These are phyloP conservation scores for Galendromus occidentalis DNA, from an alignment of 1,140 invertebrate genomes.

Conservation along the genomic window DNA sequence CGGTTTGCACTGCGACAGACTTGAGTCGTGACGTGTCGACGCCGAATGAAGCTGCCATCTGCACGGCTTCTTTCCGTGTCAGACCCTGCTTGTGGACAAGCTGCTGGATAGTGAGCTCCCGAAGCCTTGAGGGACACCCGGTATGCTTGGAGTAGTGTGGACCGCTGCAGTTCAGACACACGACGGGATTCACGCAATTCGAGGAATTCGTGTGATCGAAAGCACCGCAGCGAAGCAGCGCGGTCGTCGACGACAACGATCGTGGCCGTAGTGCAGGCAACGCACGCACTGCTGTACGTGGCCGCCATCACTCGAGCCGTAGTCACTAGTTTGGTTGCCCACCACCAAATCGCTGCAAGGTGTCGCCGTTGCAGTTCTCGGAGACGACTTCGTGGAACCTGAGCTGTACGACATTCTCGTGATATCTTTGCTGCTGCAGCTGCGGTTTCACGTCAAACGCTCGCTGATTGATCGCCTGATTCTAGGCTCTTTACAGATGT, in stretches of 20 bases:
- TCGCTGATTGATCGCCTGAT: not conserved
- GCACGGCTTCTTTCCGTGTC: slow-evolving; percentile 1
- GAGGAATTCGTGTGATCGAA: not conserved
- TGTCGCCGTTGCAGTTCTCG: not conserved
- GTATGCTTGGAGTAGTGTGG: not conserved
- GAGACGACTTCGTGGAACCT: not conserved
- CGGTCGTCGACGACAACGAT: not conserved
- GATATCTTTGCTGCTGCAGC: not conserved
- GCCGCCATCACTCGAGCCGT: slow-evolving; percentile 1
- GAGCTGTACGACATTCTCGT: not conserved
- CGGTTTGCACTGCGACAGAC: not conserved
- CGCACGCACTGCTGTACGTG: slow-evolving; percentile 6
- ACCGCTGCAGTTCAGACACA: not conserved
- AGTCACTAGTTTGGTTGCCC: not conserved
- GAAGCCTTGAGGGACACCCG: not conserved
- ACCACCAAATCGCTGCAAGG: not conserved
- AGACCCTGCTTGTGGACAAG: slow-evolving; percentile 6
- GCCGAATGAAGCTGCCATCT: slow-evolving; percentile 8
- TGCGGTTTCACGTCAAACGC: not conserved
- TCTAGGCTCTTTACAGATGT: not conserved
- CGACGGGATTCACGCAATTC: not conserved
- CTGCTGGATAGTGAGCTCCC: slow-evolving; percentile 9
- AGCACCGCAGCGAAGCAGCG: slow-evolving; percentile 1
- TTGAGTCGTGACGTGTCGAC: not conserved
- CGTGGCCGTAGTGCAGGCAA: slow-evolving; percentile 9